A percentile compares a stretch with the other conserved stretches of the same genome.
These are phyloP conservation scores for Morbakka virulenta DNA, from an alignment of 30 jellyfish, hydroid and myxozoan species.

Conservation along the genomic window DNA sequence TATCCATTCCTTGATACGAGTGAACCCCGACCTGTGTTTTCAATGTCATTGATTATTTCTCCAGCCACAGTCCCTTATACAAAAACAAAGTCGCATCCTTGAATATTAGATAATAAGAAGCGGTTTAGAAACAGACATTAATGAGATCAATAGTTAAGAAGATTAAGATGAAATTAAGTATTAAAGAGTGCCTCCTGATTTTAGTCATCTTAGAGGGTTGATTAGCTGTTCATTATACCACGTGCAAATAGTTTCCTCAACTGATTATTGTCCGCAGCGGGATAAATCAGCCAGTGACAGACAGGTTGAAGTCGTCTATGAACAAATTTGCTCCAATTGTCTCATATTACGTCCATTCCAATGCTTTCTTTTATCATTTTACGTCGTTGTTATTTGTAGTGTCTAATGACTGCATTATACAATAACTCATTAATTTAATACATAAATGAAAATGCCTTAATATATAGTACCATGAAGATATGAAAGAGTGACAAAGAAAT, in stretches of 20 bases:
- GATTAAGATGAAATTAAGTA: background rate
- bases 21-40: too few relatives aligned
- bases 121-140: background rate
- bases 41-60: background rate
- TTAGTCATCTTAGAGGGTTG: conserved; percentile 14
- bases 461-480: too few relatives aligned
- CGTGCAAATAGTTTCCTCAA: conserved; percentile 80
- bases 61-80: background rate
- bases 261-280: conserved; percentile 80
- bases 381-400: too few relatives aligned
- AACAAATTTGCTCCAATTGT: conserved; percentile 17
- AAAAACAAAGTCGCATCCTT: background rate
- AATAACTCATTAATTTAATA: too few relatives aligned
- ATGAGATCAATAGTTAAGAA: background rate
- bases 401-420: too few relatives aligned
- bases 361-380: too few relatives aligned
- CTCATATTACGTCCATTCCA: background rate
- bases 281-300: conserved; percentile 75
- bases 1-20: too few relatives aligned
- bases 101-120: background rate
- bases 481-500: too few relatives aligned
- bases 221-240: conserved; percentile 62
- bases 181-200: background rate
- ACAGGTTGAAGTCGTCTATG: conserved; percentile 67
- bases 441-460: too few relatives aligned